These are phyloP conservation scores for Papilio gigon DNA, from an alignment of 2,888 invertebrate species.

Conservation along the genomic window DNA sequence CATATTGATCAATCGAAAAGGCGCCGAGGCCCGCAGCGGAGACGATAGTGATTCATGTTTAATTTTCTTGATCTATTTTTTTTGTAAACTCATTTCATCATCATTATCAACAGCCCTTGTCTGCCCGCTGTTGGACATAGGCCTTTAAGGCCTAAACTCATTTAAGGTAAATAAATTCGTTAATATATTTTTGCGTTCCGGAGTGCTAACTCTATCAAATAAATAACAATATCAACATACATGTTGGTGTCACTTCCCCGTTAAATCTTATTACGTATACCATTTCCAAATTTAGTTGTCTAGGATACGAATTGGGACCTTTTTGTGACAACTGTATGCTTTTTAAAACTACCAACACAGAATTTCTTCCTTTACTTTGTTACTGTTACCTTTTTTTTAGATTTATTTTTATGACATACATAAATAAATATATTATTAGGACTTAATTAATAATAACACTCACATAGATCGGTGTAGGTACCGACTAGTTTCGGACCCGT, in stretches of 20 bases:
- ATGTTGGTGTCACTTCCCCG: neutral
- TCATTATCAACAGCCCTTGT: no score
- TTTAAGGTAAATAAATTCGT: neutral
- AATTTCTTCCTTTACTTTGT: neutral
- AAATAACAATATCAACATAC: neutral
- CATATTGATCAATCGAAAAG: no score
- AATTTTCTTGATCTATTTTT: no score
- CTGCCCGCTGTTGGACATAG: no score
- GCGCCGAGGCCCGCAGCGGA: no score
- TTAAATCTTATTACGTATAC: neutral
- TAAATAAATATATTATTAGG: neutral
- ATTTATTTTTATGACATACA: neutral
- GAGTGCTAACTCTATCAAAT: neutral
- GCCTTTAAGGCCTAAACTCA: no score
- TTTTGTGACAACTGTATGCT: constrained; percentile 7
- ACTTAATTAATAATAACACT: no score
- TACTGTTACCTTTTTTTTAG: neutral
- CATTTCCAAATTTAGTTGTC: neutral
- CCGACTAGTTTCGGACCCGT: no score
- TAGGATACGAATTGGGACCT: constrained; percentile 1
- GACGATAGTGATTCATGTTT: no score
- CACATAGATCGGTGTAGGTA: no score
- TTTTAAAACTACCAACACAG: neutral
- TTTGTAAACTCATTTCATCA: no score
- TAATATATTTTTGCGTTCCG: neutral